phyloP scores from a whole-genome alignment of 2,888 invertebrate genomes.

The Cistogaster globosa region DNA sequence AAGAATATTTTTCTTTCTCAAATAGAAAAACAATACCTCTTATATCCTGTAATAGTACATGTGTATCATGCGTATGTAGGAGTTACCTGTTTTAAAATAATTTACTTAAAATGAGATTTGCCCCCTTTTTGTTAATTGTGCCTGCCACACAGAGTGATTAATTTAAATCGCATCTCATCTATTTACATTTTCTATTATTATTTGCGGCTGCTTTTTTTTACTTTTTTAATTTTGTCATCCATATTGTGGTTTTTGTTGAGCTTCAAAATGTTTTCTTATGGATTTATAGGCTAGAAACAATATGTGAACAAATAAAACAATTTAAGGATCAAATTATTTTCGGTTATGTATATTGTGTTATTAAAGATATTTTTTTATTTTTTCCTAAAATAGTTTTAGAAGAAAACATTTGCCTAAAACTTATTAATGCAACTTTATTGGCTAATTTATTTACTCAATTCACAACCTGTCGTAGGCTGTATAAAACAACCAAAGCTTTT shows the following conservation, averaged over 20 bases:
- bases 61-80: slow-evolving; percentile 41
- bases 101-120: slow-evolving; percentile 73
- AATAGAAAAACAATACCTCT: not conserved
- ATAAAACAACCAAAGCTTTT: too few species aligned
- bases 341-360: not conserved
- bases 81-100: slow-evolving; percentile 73
- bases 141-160: slow-evolving; percentile 50
- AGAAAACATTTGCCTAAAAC: too few species aligned
- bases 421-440: too few species aligned
- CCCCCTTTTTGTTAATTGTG: slow-evolving; percentile 52
- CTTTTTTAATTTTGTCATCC: slow-evolving; percentile 14
- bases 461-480: too few species aligned
- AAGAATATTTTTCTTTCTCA: slow-evolving; percentile 15
- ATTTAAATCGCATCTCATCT: slow-evolving; percentile 57
- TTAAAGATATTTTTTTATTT: not conserved
- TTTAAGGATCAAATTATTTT: slow-evolving; percentile 42
- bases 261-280: slow-evolving; percentile 46
- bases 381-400: not conserved
- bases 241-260: slow-evolving; percentile 53
- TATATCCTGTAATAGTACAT: not conserved
- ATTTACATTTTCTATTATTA: slow-evolving; percentile 8
- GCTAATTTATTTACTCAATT: too few species aligned
- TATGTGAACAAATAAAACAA: slow-evolving; percentile 65
- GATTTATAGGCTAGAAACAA: slow-evolving; percentile 3
- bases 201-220: not conserved